phyloP scores from a whole-genome alignment of 35 echinoderm and acorn worm genomes.

The Ophiothrix spiculata region DNA sequence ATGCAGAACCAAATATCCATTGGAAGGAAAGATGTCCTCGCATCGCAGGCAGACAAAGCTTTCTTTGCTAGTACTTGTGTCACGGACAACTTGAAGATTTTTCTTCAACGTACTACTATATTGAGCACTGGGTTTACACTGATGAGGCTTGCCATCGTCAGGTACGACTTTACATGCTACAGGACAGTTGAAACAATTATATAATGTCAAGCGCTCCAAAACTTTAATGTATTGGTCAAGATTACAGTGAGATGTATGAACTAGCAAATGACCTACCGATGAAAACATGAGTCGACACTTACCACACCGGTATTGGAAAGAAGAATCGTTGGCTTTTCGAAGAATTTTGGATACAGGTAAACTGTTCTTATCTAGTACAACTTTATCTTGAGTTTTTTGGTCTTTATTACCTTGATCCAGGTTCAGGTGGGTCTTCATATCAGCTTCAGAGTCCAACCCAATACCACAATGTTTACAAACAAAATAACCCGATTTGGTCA shows the following conservation, averaged over 20 bases:
- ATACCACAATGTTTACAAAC: conserved; percentile 2
- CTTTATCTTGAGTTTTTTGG: too few species aligned
- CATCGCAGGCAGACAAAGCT: not conserved
- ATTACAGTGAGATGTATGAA: not conserved
- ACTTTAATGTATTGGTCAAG: not conserved
- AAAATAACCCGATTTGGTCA: not conserved
- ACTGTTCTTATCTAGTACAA: not conserved
- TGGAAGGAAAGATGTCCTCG: not conserved
- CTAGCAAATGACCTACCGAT: not conserved
- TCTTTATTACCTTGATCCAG: too few species aligned
- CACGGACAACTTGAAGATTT: not conserved
- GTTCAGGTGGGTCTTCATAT: not conserved
- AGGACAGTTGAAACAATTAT: not conserved
- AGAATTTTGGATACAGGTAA: not conserved
- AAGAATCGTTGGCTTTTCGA: not conserved
- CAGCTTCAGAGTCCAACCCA: not conserved
- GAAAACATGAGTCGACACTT: not conserved
- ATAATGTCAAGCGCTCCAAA: not conserved
- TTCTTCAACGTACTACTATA: not conserved
- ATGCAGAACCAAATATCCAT: not conserved
- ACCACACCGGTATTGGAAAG: not conserved
- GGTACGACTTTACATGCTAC: not conserved
- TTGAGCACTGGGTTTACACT: too few species aligned
- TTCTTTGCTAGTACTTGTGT: not conserved
- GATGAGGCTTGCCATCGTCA: not conserved